These are phyloP conservation scores for Phrynosoma blainvillii DNA, from an alignment of 2,113 vertebrate genomes.

Conservation along the genomic window DNA sequence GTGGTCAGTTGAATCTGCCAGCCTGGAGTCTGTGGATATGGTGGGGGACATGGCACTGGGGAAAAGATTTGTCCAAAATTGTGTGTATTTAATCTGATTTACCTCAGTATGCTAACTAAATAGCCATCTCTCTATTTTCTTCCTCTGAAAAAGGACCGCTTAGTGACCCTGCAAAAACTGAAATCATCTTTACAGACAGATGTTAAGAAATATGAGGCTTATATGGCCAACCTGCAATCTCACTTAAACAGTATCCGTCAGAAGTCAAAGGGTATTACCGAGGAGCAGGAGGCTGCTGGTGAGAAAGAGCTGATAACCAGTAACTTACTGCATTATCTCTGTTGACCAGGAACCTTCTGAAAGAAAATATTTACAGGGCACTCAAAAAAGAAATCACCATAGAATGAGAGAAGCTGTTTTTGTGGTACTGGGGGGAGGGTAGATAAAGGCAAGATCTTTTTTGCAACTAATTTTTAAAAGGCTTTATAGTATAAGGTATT, in stretches of 20 bases:
- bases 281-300: slow-evolving; percentile 86
- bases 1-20: no score
- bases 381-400: not conserved
- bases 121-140: not conserved
- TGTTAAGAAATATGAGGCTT: slow-evolving; percentile 89
- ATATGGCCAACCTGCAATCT: slow-evolving; percentile 81
- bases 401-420: not conserved
- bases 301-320: slow-evolving; percentile 30
- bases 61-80: not conserved
- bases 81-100: not conserved
- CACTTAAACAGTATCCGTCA: slow-evolving; percentile 81
- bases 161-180: slow-evolving; percentile 84
- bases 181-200: slow-evolving; percentile 85
- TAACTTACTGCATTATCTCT: not conserved
- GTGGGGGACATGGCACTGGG: not conserved
- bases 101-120: not conserved
- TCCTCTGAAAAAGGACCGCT: slow-evolving; percentile 82
- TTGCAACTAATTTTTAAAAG: not conserved
- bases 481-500: not conserved
- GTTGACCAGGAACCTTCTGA: slow-evolving; percentile 8
- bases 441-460: no score
- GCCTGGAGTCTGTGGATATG: no score
- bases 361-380: not conserved
- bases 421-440: not conserved
- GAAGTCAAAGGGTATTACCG: slow-evolving; percentile 77